Evolutionary conservation across 2,888 invertebrate species (phyloP).

Genomic region (Lapara coniferarum): DNA sequence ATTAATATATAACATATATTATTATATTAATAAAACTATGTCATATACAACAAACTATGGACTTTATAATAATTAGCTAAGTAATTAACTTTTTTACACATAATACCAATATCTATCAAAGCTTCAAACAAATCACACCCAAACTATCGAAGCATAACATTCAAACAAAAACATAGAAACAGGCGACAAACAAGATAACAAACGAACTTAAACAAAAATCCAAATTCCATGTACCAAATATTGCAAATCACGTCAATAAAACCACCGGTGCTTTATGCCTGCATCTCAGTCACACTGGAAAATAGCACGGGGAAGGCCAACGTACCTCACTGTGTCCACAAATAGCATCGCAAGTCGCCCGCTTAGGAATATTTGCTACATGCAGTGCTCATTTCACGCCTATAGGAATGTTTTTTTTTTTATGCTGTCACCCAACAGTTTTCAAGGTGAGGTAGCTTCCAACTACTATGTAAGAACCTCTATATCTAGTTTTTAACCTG

Average conservation of each 20-base stretch:
- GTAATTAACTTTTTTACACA: background rate
- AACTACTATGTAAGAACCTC: no score
- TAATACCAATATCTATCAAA: background rate
- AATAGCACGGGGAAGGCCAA: constrained; percentile 77
- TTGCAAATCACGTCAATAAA: constrained; percentile 40
- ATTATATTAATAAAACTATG: no score
- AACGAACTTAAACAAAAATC: background rate
- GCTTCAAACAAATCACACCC: no score
- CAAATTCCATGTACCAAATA: background rate
- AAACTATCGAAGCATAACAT: no score
- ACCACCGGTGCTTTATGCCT: constrained; percentile 56
- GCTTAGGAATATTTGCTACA: constrained; percentile 66
- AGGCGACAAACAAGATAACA: background rate
- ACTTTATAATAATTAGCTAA: background rate
- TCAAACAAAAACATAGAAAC: background rate
- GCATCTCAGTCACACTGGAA: constrained; percentile 65
- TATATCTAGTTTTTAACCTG: no score
- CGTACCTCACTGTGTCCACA: constrained; percentile 69
- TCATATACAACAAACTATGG: no score
- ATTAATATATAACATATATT: no score
- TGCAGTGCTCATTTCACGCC: constrained; percentile 52
- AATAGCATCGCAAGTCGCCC: constrained; percentile 75
- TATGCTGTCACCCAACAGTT: background rate
- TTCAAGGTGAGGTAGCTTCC: no score
- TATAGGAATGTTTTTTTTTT: constrained; percentile 5